Percentiles rank a stretch among this genome's conserved stretches.
phyloP scores from a whole-genome alignment of 2,888 invertebrate genomes.

The Leptarthrus brevirostris region DNA sequence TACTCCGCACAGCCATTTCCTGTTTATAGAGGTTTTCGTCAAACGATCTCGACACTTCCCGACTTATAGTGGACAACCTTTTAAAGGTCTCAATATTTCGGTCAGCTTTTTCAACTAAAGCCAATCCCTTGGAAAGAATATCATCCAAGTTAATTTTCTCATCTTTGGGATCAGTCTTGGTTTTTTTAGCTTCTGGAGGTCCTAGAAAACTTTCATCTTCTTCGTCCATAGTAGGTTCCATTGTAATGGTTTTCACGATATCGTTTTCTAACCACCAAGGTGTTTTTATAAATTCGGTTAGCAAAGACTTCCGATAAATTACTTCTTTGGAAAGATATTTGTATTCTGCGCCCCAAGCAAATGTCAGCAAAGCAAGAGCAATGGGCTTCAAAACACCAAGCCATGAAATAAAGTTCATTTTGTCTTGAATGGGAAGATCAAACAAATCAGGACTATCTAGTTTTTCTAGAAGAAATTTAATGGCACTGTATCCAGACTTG shows the following conservation, averaged over 20 bases:
- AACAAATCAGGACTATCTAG: conserved; percentile 55
- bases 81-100: conserved; percentile 49
- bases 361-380: conserved; percentile 56
- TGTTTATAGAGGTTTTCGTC: conserved; percentile 52
- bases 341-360: conserved; percentile 48
- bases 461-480: conserved; percentile 58
- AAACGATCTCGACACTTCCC: conserved; percentile 52
- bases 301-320: conserved; percentile 60
- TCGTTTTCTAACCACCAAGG: conserved; percentile 62
- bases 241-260: conserved; percentile 56
- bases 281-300: conserved; percentile 56
- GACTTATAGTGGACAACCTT: conserved; percentile 30
- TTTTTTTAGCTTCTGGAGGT: conserved; percentile 31
- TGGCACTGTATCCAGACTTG: conserved; percentile 59
- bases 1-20: conserved; percentile 50
- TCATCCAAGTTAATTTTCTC: conserved; percentile 45
- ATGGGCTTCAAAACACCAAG: conserved; percentile 60
- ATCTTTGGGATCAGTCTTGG: background rate
- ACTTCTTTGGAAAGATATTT: conserved; percentile 57
- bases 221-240: conserved; percentile 7
- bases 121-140: conserved; percentile 46
- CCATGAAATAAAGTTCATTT: conserved; percentile 57
- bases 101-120: conserved; percentile 50
- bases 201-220: conserved; percentile 30
- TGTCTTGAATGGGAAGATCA: conserved; percentile 48